These are phyloP conservation scores for Macaria liturata DNA, from an alignment of 2,888 invertebrate species.

Conservation along the genomic window DNA sequence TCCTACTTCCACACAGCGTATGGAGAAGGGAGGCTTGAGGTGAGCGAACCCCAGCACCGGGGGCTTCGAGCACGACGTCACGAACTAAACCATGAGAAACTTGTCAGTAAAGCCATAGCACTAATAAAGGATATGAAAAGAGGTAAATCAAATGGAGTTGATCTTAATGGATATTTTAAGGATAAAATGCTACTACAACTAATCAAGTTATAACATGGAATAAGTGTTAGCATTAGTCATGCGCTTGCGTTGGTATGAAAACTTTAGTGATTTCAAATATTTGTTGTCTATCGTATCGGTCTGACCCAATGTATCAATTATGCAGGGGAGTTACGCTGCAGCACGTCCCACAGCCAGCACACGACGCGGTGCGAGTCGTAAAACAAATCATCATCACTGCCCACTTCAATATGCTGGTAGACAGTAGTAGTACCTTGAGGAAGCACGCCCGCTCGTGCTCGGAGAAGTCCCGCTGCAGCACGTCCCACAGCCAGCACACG, in stretches of 20 bases:
- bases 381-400: too few species aligned
- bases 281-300: too few species aligned
- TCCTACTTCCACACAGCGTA: constrained; percentile 99
- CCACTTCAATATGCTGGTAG: background rate
- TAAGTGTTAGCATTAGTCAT: too few species aligned
- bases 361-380: constrained; percentile 98
- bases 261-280: too few species aligned
- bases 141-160: too few species aligned
- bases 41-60: constrained; percentile 98
- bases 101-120: too few species aligned
- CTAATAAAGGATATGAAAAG: too few species aligned
- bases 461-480: constrained; percentile 87
- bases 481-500: constrained; percentile 96
- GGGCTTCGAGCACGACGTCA: constrained; percentile 98
- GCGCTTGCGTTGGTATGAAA: too few species aligned
- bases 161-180: too few species aligned
- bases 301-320: too few species aligned
- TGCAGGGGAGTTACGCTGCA: background rate
- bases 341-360: constrained; percentile 94
- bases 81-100: constrained; percentile 82
- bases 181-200: too few species aligned
- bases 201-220: too few species aligned
- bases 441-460: constrained; percentile 90
- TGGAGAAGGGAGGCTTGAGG: constrained; percentile 98
- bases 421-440: background rate